Evolutionary conservation across 2,797 vertebrate genomes (phyloP).

Genomic region (Clamator glandarius): DNA sequence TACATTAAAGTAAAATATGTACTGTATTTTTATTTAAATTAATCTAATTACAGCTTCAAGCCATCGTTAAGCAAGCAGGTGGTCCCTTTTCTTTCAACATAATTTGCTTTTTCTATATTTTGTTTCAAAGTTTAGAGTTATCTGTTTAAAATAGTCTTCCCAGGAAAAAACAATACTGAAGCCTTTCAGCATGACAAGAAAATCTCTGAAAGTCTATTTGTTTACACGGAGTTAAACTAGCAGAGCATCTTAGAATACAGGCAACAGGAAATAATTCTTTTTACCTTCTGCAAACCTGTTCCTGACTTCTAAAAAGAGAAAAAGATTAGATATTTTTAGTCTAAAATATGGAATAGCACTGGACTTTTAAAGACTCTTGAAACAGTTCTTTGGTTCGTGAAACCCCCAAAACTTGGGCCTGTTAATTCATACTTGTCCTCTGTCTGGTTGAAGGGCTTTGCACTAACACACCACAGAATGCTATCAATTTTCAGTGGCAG

Average conservation of each 20-base stretch:
- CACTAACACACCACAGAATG: neutral
- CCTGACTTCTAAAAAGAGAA: neutral
- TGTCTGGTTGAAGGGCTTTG: neutral
- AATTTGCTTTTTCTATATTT: neutral
- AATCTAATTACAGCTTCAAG: neutral
- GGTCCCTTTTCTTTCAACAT: neutral
- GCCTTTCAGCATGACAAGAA: neutral
- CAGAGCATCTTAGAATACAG: neutral
- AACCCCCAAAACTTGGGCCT: neutral
- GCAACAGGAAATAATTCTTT: neutral
- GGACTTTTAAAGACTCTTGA: neutral
- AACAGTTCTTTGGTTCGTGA: neutral
- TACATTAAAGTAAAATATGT: neutral
- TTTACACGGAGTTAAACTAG: neutral
- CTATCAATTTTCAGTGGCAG: neutral
- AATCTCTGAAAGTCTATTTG: neutral
- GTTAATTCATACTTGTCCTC: neutral
- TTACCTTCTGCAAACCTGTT: neutral
- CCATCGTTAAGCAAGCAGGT: neutral
- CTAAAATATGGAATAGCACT: neutral
- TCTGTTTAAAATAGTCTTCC: neutral
- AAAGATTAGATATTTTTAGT: neutral
- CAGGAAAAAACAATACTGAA: neutral
- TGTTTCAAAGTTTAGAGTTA: neutral
- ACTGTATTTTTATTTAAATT: neutral